Evolutionary conservation across 1,140 invertebrate genomes (phyloP), one percentile per base, ranked within the genome.

Genomic region (Pseudomyrmex pallidus): DNA sequence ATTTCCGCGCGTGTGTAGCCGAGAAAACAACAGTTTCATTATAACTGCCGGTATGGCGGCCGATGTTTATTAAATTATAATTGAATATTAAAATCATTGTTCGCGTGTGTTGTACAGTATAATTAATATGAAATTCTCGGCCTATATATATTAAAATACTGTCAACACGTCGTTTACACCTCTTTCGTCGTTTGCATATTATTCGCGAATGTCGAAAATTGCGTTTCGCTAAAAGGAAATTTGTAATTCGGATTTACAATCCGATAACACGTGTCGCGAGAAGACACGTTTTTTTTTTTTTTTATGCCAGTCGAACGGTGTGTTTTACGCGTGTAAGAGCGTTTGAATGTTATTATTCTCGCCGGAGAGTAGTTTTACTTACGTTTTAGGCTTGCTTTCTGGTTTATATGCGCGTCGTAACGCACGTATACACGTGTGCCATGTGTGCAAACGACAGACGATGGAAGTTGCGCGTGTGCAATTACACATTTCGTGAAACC

Each of bases 181-280:
- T 7, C 35, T 8, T 85, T 70, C 48, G 35, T 5, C 35, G 61
- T 83, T 85, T 76, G 68, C 72, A 64, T 76, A 80, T 62, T 56
- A 76, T 83, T 85, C 67, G 63, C n/a, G 1, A 70, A 84, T 64
- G 61, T 78, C 74, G 44, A 74, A 87, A 87, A 57, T 87, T 76
- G 25, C 61, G 25, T 50, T 48, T 66, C 5, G 48, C 46, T 57
- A 20, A 35, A 59, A 48, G 52, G 17, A 15, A 48, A 17, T 57
- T 56, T 48, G 5, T 50, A 44, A 25, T 74, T 54, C 61, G 61
- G 54, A 87, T 83, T 77, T 67, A 77, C 44, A 77, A 56, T 2
- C n/a, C 46, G 35, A 46, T n/a, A 54, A 15, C 48, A 9, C 2
- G 5, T 46, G 35, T 7, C 35, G 35, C 0, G 5, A 8, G n/a